A percentile compares a stretch with the other conserved stretches of the same genome.
Conservation (phyloP, 1,140 invertebrate genomes). For the Drosophila sechellia region DNA sequence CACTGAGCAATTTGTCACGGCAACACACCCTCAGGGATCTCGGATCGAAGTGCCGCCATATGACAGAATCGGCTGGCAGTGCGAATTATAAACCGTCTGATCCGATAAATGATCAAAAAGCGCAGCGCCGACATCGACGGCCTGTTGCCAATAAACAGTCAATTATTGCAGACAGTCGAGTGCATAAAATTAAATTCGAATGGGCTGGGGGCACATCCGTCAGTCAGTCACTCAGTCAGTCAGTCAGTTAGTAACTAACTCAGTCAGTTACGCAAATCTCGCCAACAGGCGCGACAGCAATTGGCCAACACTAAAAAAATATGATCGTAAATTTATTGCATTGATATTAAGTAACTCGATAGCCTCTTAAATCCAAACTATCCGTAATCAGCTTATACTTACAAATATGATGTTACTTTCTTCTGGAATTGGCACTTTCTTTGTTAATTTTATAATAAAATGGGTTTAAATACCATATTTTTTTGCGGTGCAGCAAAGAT, state of each 20-base stretch:
- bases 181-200: conserved; percentile 72
- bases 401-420: neutral
- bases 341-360: no score
- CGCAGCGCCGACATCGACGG: conserved; percentile 56
- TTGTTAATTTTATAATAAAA: no score
- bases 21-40: conserved; percentile 62
- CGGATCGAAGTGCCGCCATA: conserved; percentile 37
- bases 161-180: conserved; percentile 67
- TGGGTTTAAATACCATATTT: neutral
- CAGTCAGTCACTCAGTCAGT: conserved; percentile 44
- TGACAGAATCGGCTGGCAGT: conserved; percentile 63
- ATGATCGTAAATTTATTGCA: neutral
- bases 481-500: conserved; percentile 28
- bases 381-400: neutral
- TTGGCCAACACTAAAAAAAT: conserved; percentile 18
- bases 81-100: conserved; percentile 59
- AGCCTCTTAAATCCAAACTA: neutral
- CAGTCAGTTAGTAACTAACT: conserved; percentile 24
- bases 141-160: conserved; percentile 78
- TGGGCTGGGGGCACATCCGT: conserved; percentile 58
- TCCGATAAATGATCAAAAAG: conserved; percentile 77
- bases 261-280: conserved; percentile 68
- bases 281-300: conserved; percentile 50
- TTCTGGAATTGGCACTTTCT: no score
- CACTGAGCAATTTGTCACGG: conserved; percentile 73